phyloP scores from a whole-genome alignment of 2,888 invertebrate species.

The Cheiracanthium punctorium region DNA sequence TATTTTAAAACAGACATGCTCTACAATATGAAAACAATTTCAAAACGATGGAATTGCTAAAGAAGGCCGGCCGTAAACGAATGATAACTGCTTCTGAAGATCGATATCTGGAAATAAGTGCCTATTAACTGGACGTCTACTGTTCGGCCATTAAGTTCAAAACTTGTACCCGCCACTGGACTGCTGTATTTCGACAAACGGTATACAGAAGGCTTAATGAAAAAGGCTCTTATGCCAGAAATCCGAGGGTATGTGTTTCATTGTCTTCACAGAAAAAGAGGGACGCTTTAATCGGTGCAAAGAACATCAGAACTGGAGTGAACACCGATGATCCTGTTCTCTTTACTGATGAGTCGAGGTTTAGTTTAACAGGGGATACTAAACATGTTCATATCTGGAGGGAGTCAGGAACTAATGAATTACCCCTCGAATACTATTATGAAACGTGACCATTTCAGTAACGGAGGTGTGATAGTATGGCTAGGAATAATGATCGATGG shows the following conservation, averaged over 20 bases:
- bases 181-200: not conserved
- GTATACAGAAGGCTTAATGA: conserved; percentile 1
- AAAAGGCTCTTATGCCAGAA: not conserved
- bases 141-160: not conserved
- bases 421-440: not conserved
- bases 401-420: not conserved
- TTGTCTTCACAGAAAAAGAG: too few species aligned
- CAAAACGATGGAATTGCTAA: not conserved
- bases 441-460: not conserved
- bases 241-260: too few species aligned
- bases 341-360: not conserved
- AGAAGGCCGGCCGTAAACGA: not conserved
- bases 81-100: not conserved
- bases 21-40: not conserved
- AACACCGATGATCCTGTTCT: not conserved
- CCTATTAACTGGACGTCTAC: not conserved
- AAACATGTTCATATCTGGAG: not conserved
- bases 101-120: not conserved
- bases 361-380: not conserved
- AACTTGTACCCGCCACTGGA: not conserved
- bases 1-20: not conserved
- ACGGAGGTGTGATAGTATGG: not conserved
- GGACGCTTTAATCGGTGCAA: too few species aligned
- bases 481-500: not conserved
- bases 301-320: not conserved